Percentiles rank a stretch among this genome's conserved stretches.
Evolutionary conservation across 2,888 invertebrate genomes (phyloP).

Genomic region (Nephrocerus scutellatus): DNA sequence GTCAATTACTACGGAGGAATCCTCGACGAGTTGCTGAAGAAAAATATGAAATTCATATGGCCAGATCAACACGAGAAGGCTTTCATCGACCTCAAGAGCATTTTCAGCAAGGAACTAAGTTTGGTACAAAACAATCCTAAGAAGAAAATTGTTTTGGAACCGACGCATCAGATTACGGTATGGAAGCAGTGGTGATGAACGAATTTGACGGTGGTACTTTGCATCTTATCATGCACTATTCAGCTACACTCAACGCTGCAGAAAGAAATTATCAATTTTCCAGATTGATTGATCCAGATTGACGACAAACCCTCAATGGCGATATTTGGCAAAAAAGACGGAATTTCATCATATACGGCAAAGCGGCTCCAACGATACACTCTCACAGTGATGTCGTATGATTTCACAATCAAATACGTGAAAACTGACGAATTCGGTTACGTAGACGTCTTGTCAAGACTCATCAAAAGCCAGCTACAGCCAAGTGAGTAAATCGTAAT

Average conservation of each 20-base stretch:
- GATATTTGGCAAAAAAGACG: conserved; percentile 30
- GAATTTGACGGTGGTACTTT: conserved; percentile 1
- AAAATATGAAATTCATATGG: conserved; percentile 2
- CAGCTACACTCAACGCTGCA: conserved; percentile 1
- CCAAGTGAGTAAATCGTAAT: neutral
- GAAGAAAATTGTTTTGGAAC: neutral
- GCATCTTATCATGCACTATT: neutral
- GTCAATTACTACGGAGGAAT: conserved; percentile 9
- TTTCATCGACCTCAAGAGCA: conserved; percentile 10
- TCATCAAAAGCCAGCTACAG: conserved; percentile 7
- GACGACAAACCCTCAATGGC: conserved; percentile 39
- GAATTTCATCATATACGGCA: conserved; percentile 23
- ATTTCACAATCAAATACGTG: conserved; percentile 18
- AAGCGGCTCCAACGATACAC: conserved; percentile 31
- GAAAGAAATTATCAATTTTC: conserved; percentile 7
- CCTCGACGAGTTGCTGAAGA: conserved; percentile 4
- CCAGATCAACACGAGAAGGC: conserved; percentile 1
- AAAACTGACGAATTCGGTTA: conserved; percentile 16
- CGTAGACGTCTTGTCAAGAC: conserved; percentile 18
- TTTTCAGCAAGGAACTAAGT: neutral
- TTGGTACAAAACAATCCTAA: neutral
- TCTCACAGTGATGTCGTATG: conserved; percentile 11
- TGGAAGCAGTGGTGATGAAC: conserved; percentile 2
- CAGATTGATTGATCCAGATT: conserved; percentile 20
- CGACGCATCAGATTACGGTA: neutral